Percentiles rank a stretch among this genome's conserved stretches.
These are phyloP conservation scores for Pyrgus malvae DNA, from an alignment of 2,888 invertebrate genomes.

Conservation along the genomic window DNA sequence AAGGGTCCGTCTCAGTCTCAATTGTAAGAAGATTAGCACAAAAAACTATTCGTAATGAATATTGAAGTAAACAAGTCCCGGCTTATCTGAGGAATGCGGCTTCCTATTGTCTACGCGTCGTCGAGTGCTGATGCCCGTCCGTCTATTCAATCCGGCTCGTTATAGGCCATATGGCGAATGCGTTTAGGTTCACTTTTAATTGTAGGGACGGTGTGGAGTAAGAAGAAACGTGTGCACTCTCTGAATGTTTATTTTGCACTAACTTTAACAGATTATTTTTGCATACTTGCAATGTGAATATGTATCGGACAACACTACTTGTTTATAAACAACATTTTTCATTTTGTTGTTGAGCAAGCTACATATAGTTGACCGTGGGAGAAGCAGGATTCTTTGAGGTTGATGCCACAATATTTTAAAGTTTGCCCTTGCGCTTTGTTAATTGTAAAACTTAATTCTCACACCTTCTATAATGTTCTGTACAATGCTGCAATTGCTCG, in stretches of 20 bases:
- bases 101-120: neutral
- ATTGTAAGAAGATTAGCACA: neutral
- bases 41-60: neutral
- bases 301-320: neutral
- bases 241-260: neutral
- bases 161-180: neutral
- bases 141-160: constrained; percentile 1
- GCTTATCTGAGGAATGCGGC: constrained; percentile 7
- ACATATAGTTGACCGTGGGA: too few relatives aligned
- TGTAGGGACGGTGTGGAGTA: neutral
- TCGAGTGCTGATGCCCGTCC: neutral
- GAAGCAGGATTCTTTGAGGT: too few relatives aligned
- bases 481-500: too few relatives aligned
- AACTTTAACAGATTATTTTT: too few relatives aligned
- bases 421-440: too few relatives aligned
- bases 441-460: too few relatives aligned
- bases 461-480: too few relatives aligned
- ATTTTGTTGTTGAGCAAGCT: too few relatives aligned
- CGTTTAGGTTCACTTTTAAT: neutral
- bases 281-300: too few relatives aligned
- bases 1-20: too few relatives aligned
- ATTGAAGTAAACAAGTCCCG: constrained; percentile 1
- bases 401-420: too few relatives aligned
- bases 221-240: neutral
- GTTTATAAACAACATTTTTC: neutral